Conservation (phyloP, 2,797 vertebrate species). For the Linurgus olivaceus region DNA sequence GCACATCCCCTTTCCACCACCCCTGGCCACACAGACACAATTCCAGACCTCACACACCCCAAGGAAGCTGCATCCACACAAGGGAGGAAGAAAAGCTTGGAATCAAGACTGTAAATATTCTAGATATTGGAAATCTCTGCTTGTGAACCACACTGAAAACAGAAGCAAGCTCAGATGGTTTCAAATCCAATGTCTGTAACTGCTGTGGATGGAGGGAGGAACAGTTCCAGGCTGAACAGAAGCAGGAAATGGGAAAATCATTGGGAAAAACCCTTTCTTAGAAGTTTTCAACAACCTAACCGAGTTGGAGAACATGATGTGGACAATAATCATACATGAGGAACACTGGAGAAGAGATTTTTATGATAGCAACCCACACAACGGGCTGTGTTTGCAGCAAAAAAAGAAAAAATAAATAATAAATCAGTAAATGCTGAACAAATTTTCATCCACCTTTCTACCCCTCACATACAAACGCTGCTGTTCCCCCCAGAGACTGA, state of each 20-base stretch:
- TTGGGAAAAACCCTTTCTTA: not conserved
- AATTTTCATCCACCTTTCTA: not conserved
- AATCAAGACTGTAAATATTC: not conserved
- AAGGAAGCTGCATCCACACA: not conserved
- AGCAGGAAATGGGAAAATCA: not conserved
- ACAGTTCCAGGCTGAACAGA: not conserved
- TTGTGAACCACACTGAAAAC: not conserved
- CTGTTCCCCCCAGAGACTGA: not conserved
- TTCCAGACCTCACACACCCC: not conserved
- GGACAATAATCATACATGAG: not conserved
- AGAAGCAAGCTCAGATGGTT: not conserved
- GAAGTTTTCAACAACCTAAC: not conserved
- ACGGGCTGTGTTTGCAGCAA: not conserved
- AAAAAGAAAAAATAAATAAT: not conserved
- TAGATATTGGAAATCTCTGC: fast-evolving
- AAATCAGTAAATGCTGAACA: not conserved
- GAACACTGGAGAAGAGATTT: not conserved
- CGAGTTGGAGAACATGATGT: not conserved
- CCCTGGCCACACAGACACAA: fast-evolving
- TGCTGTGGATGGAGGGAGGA: not conserved
- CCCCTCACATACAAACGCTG: not conserved
- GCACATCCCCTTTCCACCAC: not conserved
- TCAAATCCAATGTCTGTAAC: fast-evolving
- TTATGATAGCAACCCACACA: not conserved
- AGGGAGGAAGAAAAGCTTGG: not conserved